Base-by-base conservation (phyloP, 2,888 invertebrate genomes). In the Synergus itoensis region DNA sequence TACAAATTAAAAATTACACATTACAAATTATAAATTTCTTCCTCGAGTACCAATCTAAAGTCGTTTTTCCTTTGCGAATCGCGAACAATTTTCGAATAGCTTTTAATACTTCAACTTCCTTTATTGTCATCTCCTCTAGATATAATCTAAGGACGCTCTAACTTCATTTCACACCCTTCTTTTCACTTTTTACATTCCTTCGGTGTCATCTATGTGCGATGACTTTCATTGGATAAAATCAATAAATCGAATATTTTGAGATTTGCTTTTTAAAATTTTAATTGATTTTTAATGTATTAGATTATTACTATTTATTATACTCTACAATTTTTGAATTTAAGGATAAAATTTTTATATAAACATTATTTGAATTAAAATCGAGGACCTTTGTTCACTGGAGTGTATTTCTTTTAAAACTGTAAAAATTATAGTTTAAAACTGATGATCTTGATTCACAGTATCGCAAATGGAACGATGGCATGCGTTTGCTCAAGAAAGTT, bases 51-150 rank as follows among this genome's bases (percentile, higher is more conserved):
- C 28, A 62, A 62, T 73, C 48, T 21, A 73, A 53, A 73, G 11
- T 53, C 48, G 48, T 16, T 45, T 69, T 40, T 36, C n/a, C 48
- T 73, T 36, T 53, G 45, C 45, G 16, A 45, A 45, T 45, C 12
- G n/a, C 65, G 65, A 65, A 65, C 18, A 21, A 67, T 45, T 45
- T 67, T 81, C 79, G 48, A 80, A 65, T 12, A 48, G 21, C 77
- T 84, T 84, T 84, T 84, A 80, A 83, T 83, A 84, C 81, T 84
- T 83, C 79, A 80, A 77, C 82, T 65, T 84, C 81, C 78, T 77
- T 84, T 84, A 83, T 83, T 84, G 82, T 84, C 83, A 83, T 81
- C 82, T 53, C 53, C 48, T 69, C 48, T 53, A 36, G 53, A 53
- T 40, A 43, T 12, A n/a, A 28, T 36, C n/a, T 12, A 69, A 69